Base-by-base conservation (phyloP, 2,113 vertebrate genomes). In the Macaca mulatta region DNA sequence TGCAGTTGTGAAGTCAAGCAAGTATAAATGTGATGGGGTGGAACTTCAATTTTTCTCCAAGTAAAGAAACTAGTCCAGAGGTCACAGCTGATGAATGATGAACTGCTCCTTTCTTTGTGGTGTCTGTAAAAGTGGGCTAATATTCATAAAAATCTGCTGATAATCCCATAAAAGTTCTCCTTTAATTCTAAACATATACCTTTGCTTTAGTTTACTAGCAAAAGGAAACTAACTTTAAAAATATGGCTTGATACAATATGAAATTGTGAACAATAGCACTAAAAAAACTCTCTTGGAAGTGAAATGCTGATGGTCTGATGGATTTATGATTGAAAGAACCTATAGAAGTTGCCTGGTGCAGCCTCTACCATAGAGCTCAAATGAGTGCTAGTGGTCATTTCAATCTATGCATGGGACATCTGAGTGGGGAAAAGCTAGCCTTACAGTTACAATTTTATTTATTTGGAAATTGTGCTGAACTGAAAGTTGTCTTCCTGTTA, bases 1-100 rank as follows among this genome's bases (percentile, higher is more conserved):
- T 97, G 89, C 91, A 61, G 50, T 69, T 94, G 86, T 97, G 97
- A 97, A 98, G 89, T 94, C 97, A 97, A 94, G 94, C 91, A 94
- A 97, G 93, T 48, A 8, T 40, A 83, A 93, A 89, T 77, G 96
- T 93, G 97, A 94, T 79, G 69, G 83, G 81, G 67, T 92, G 96
- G 89, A 97, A 97, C 94, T 92, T 97, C 75, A 93, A 12, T 97
- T 96, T 97, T 96, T 91, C 95, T 97, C 82, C 74, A 67, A 94
- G 89, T 86, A 70, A 83, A 96, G 74, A 96, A 96, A 93, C 94
- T 80, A n/a, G 67, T 91, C 69, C 45, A 86, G 32, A 81, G 91
- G 93, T 94, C 96, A 69, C 27, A 81, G 84, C 40, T 88, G 90
- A 92, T 78, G 77, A 85, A 90, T 90, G 67, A 96, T 83, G 69